These are phyloP conservation scores for Tetraodon nigroviridis DNA, from an alignment of 2,113 vertebrate species.

Conservation along the genomic window DNA sequence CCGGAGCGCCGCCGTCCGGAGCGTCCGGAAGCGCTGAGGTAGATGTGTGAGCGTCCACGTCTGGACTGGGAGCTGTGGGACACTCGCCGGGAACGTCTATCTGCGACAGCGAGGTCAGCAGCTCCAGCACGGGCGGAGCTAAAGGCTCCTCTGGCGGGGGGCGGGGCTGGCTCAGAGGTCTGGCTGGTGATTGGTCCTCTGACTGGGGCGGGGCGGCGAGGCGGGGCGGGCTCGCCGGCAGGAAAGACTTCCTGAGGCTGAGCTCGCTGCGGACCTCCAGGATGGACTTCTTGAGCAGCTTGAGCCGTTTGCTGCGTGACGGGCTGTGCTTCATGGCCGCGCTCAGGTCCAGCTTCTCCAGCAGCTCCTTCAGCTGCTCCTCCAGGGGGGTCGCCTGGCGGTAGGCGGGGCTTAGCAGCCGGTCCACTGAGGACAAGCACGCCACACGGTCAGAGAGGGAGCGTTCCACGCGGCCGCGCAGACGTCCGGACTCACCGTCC, in stretches of 20 bases:
- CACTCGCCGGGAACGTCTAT: conserved; percentile 73
- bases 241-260: conserved; percentile 75
- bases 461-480: no score
- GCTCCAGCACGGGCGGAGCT: conserved; percentile 84
- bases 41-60: conserved; percentile 80
- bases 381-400: conserved; percentile 82
- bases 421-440: conserved; percentile 81
- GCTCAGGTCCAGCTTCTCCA: conserved; percentile 92
- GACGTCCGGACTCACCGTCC: conserved; percentile 80
- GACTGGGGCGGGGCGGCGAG: conserved; percentile 56
- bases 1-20: conserved; percentile 81
- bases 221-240: conserved; percentile 24
- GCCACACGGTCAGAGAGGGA: background rate
- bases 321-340: conserved; percentile 92
- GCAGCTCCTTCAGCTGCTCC: conserved; percentile 86
- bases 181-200: conserved; percentile 31
- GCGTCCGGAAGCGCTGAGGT: conserved; percentile 79
- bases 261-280: conserved; percentile 81
- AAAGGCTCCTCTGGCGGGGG: conserved; percentile 80
- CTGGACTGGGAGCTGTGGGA: conserved; percentile 81
- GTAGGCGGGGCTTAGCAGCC: conserved; percentile 84
- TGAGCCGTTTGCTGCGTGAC: conserved; percentile 91
- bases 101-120: conserved; percentile 82
- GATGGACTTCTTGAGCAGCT: conserved; percentile 90
- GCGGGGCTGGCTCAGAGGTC: conserved; percentile 52